Evolutionary conservation across 2,888 invertebrate species (phyloP), one percentile per base, ranked within the genome.

Genomic region (Mythimna lalbum): DNA sequence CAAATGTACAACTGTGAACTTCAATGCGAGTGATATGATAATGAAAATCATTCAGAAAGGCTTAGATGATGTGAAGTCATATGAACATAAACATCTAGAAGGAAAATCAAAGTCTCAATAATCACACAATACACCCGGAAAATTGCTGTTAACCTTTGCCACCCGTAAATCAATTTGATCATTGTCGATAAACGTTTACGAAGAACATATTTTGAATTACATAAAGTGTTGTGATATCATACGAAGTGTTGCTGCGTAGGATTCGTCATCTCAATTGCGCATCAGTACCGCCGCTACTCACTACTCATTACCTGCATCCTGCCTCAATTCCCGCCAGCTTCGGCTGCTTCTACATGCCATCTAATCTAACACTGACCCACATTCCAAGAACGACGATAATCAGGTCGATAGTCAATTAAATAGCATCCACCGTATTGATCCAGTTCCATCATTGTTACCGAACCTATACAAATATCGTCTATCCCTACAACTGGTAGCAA

Each of bases 351-450:
- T 87, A 82, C 75, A 74, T 76, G 73, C 78, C 70, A 85, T 86
- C 89, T 91, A 93, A 85, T 86, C 89, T 91, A 93, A 93, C 92
- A 94, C 91, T 95, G 94, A 94, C 95, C 94, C 88, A 93, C 81
- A 92, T 94, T 90, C 89, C 87, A 70, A 83, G 89, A 91, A 91
- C 85, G 78, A 75, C 64, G 84, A 88, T 90, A 90, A 90, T 89
- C 89, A 86, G 93, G 93, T 92, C 91, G 91, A 91, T 89, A 90
- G 90, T 87, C 91, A 92, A 94, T 94, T 90, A 89, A 90, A 88
- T 84, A 82, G 83, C 86, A 89, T 87, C 76, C 69, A 80, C 80
- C 85, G 63, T 85, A 85, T 85, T 83, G 88, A 88, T 87, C 90
- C 85, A 87, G 82, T 87, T 86, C 78, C 63, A 64, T 52, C 76